Conservation (phyloP, 2,888 invertebrate species). For the Nomada fucata region DNA sequence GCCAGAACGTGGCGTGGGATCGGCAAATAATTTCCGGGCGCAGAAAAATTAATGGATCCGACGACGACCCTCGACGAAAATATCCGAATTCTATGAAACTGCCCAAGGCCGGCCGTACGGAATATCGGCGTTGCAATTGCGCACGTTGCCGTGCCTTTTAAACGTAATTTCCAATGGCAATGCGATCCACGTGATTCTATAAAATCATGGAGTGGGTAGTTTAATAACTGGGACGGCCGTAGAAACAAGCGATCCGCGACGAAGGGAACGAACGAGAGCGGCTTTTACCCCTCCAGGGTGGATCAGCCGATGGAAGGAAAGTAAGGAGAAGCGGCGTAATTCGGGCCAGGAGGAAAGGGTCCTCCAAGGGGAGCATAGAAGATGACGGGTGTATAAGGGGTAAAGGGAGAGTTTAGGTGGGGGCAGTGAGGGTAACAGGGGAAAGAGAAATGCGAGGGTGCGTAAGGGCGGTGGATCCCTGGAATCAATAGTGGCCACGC, state of each 20-base stretch:
- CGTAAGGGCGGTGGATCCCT: slow-evolving; percentile 74
- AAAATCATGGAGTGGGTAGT: slow-evolving; percentile 42
- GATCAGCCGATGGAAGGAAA: slow-evolving; percentile 63
- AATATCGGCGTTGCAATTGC: neutral
- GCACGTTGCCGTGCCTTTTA: slow-evolving; percentile 6
- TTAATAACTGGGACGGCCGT: slow-evolving; percentile 66
- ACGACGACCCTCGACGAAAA: slow-evolving; percentile 62
- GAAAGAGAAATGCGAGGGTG: slow-evolving; percentile 73
- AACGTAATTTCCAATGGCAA: slow-evolving; percentile 51
- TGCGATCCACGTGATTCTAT: slow-evolving; percentile 53
- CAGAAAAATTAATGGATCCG: slow-evolving; percentile 77
- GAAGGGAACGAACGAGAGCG: slow-evolving; percentile 58
- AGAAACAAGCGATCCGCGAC: slow-evolving; percentile 56
- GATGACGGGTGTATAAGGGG: slow-evolving; percentile 51
- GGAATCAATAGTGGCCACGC: slow-evolving; percentile 80
- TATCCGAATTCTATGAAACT: slow-evolving; percentile 36
- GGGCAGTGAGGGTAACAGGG: slow-evolving; percentile 65
- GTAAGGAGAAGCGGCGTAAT: slow-evolving; percentile 70
- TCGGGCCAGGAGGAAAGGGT: slow-evolving; percentile 70
- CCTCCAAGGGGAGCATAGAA: slow-evolving; percentile 51
- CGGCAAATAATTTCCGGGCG: slow-evolving; percentile 73
- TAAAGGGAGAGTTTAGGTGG: slow-evolving; percentile 45
- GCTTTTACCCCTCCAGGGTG: slow-evolving; percentile 64
- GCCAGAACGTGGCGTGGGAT: slow-evolving; percentile 66
- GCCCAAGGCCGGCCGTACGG: slow-evolving; percentile 44